A percentile compares a stretch with the other conserved stretches of the same genome.
These are phyloP conservation scores for Apogon hyalosoma DNA, from an alignment of 2,797 vertebrate species.

Conservation along the genomic window DNA sequence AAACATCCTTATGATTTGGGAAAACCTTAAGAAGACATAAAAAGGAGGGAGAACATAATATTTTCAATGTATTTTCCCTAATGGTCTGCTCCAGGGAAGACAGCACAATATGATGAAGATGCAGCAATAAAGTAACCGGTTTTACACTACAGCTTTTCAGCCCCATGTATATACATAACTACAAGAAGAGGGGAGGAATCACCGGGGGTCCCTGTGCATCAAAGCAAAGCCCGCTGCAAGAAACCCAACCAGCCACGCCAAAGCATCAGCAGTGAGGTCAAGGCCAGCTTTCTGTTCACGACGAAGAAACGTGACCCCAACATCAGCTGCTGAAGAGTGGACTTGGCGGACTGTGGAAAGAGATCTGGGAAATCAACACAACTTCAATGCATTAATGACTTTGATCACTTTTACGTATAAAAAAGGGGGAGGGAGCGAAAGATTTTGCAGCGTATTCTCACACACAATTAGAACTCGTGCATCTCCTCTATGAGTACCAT, in stretches of 20 bases:
- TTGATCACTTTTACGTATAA: constrained; percentile 35
- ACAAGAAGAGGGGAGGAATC: constrained; percentile 27
- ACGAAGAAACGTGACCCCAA: constrained; percentile 28
- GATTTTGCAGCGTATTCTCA: constrained; percentile 33
- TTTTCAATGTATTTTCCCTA: not conserved
- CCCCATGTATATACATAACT: constrained; percentile 53
- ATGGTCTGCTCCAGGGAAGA: constrained; percentile 51
- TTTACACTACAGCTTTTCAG: constrained; percentile 51
- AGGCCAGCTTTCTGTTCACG: constrained; percentile 64
- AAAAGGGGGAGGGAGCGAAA: constrained; percentile 11
- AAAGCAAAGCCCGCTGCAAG: constrained; percentile 30
- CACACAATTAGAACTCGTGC: constrained; percentile 29
- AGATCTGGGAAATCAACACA: constrained; percentile 22
- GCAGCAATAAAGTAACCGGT: constrained; percentile 56
- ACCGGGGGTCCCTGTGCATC: constrained; percentile 30
- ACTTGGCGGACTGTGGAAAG: constrained; percentile 24
- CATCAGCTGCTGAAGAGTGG: constrained; percentile 34
- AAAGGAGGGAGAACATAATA: not conserved
- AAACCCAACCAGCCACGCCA: constrained; percentile 26
- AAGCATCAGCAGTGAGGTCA: constrained; percentile 69
- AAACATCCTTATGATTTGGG: constrained; percentile 5
- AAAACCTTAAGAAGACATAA: constrained; percentile 22
- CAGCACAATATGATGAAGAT: constrained; percentile 43
- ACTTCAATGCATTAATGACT: constrained; percentile 25
- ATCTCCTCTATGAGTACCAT: constrained; percentile 42